Conservation (phyloP, 2,797 vertebrate genomes). For the Hapalemur alaotrensis region DNA sequence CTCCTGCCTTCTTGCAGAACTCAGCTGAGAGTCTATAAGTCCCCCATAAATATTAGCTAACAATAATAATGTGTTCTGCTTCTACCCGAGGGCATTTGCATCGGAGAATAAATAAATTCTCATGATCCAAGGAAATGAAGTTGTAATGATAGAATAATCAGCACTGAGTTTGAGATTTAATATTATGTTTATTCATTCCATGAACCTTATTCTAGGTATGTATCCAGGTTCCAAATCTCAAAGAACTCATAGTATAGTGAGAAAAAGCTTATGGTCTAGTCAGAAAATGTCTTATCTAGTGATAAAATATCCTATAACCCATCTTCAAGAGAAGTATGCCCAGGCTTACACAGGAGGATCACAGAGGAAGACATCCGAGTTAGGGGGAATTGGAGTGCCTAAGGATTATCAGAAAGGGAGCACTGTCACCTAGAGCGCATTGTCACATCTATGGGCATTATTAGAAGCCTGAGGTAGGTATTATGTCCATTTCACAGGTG, state of each 20-base stretch:
- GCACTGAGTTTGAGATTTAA: background rate
- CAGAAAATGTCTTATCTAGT: background rate
- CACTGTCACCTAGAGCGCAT: background rate
- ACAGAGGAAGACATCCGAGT: background rate
- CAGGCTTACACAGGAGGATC: rapidly evolving
- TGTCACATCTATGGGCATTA: background rate
- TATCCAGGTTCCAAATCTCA: background rate
- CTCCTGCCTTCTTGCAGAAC: background rate
- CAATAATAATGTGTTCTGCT: background rate
- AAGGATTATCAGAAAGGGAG: background rate
- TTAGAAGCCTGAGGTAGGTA: background rate
- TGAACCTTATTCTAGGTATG: background rate
- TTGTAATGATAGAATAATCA: background rate
- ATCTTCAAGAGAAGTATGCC: background rate
- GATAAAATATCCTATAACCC: background rate
- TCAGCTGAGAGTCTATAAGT: slow-evolving; percentile 22
- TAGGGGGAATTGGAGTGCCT: background rate
- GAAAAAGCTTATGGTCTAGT: background rate
- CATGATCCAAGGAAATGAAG: background rate
- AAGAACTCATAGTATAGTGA: background rate
- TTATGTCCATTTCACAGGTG: background rate
- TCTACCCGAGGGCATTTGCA: background rate
- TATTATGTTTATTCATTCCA: background rate
- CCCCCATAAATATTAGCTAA: slow-evolving; percentile 40
- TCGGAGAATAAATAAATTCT: slow-evolving; percentile 27